These are phyloP conservation scores for Rhynchomys soricoides DNA, from an alignment of 2,113 vertebrate genomes.

Conservation along the genomic window DNA sequence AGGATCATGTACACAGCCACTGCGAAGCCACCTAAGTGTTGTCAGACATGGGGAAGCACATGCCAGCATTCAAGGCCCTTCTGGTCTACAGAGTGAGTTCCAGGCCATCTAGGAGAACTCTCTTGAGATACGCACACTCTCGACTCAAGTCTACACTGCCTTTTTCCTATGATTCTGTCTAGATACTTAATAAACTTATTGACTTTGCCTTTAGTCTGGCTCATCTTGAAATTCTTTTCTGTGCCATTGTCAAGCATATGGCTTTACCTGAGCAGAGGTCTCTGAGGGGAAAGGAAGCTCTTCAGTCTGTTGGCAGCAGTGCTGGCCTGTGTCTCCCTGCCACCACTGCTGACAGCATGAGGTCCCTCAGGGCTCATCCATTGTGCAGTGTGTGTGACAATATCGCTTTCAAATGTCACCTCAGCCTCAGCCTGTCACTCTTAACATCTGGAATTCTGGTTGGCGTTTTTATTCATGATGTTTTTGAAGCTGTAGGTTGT, in stretches of 20 bases:
- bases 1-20: neutral
- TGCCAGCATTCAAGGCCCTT: neutral
- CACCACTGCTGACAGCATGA: neutral
- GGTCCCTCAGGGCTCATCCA: neutral
- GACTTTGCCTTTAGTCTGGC: neutral
- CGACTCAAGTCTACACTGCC: too few species aligned
- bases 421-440: neutral
- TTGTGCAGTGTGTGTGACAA: neutral
- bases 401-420: neutral
- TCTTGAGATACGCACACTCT: neutral
- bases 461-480: neutral
- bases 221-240: neutral
- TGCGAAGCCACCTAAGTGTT: too few species aligned
- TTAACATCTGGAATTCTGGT: neutral
- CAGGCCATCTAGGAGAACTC: neutral
- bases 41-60: too few species aligned
- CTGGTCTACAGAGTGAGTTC: neutral
- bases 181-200: neutral
- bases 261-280: neutral
- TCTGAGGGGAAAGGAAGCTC: neutral
- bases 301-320: neutral
- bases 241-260: neutral
- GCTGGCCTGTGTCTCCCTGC: neutral
- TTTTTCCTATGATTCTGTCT: neutral
- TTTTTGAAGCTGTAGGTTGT: constrained; percentile 13